Percentiles rank a stretch among this genome's conserved stretches.
These are phyloP conservation scores for Muscidifurax raptorellus DNA, from an alignment of 1,140 invertebrate species.

Conservation along the genomic window DNA sequence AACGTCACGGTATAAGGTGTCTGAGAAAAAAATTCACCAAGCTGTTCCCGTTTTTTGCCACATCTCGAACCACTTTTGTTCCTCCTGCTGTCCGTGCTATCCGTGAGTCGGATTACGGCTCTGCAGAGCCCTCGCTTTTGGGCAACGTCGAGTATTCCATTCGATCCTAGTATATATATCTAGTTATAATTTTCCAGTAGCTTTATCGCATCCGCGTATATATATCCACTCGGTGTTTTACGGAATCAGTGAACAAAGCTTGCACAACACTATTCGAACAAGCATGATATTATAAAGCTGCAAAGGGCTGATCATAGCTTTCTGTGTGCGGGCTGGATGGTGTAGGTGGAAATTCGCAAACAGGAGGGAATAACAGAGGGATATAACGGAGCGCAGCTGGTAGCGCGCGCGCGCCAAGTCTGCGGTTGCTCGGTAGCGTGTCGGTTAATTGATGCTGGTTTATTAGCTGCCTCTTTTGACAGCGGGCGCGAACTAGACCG, in stretches of 20 bases:
- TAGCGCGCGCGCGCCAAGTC: background rate
- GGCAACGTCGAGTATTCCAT: too few species aligned
- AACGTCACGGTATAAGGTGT: background rate
- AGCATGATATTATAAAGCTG: background rate
- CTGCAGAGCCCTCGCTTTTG: too few species aligned
- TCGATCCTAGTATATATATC: too few species aligned
- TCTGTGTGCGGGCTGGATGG: background rate
- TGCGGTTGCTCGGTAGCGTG: conserved; percentile 60
- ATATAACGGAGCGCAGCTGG: background rate
- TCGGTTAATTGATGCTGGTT: conserved; percentile 70
- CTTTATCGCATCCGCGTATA: background rate
- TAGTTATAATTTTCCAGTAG: background rate
- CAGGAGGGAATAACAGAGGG: background rate
- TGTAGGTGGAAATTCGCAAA: background rate
- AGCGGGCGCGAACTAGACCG: conserved; percentile 61
- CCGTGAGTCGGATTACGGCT: background rate
- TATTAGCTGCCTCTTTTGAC: conserved; percentile 70
- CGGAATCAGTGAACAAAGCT: background rate
- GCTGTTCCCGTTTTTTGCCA: background rate
- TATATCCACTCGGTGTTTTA: background rate
- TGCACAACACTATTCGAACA: background rate
- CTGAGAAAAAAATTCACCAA: background rate
- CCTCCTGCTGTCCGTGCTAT: too few species aligned
- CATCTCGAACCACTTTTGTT: background rate
- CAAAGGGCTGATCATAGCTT: background rate